These are phyloP conservation scores for Luffia ferchaultella DNA, from an alignment of 2,888 invertebrate genomes.

Conservation along the genomic window DNA sequence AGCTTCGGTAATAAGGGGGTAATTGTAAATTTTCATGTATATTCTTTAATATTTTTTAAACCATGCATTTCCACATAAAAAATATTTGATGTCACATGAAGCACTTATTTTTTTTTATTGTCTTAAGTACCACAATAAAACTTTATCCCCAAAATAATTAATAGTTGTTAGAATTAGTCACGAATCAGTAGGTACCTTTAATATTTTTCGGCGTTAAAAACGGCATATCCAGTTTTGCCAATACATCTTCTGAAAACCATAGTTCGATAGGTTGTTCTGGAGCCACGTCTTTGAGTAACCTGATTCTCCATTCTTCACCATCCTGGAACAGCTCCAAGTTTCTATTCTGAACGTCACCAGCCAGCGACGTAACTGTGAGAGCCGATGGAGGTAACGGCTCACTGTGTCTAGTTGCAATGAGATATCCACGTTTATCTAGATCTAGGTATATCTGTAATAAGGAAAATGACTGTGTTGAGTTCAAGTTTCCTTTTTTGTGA, in stretches of 20 bases:
- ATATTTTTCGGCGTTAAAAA: conserved; percentile 82
- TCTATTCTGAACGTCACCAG: conserved; percentile 14
- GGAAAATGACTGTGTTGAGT: background rate
- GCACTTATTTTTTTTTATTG: too few relatives aligned
- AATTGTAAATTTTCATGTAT: too few relatives aligned
- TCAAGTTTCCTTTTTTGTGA: background rate
- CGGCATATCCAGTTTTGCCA: conserved; percentile 78
- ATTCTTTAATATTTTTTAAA: too few relatives aligned
- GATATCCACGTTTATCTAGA: conserved; percentile 23
- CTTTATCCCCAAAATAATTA: too few relatives aligned
- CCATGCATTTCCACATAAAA: too few relatives aligned
- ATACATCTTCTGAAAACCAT: conserved; percentile 84
- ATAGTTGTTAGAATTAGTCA: too few relatives aligned
- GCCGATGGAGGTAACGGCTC: conserved; percentile 17
- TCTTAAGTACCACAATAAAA: too few relatives aligned
- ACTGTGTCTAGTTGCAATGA: conserved; percentile 10
- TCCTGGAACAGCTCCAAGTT: conserved; percentile 14
- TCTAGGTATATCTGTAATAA: conserved; percentile 30
- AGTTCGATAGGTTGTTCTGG: conserved; percentile 75
- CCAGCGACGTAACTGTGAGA: conserved; percentile 10
- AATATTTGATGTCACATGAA: too few relatives aligned
- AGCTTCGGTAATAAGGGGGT: too few relatives aligned
- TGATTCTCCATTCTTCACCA: conserved; percentile 25
- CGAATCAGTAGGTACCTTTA: conserved; percentile 80
- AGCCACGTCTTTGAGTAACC: conserved; percentile 41